Percentiles rank a stretch among this genome's conserved stretches.
Evolutionary conservation across 2,797 vertebrate species (phyloP).

Genomic region (Gadopsis marmoratus): DNA sequence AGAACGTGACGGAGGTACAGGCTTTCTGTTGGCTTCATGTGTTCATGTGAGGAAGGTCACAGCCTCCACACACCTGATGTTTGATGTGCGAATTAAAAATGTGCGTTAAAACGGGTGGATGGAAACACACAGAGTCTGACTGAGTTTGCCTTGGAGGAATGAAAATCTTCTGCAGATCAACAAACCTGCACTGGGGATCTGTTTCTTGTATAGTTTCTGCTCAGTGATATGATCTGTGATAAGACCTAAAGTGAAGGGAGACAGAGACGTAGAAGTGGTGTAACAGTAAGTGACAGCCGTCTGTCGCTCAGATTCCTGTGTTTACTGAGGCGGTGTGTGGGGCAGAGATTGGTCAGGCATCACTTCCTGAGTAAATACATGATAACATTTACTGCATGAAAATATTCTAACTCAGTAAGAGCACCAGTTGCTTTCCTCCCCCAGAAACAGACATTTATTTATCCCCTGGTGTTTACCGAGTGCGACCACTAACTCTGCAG

Average conservation of each 20-base stretch:
- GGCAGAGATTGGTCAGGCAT: constrained; percentile 37
- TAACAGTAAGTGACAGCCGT: neutral
- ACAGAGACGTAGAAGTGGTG: neutral
- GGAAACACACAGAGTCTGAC: no score
- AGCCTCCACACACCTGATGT: no score
- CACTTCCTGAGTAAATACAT: constrained; percentile 41
- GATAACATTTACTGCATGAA: constrained; percentile 53
- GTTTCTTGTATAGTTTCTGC: no score
- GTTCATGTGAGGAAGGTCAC: no score
- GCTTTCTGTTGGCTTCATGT: no score
- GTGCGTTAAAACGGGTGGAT: no score
- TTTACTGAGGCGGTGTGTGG: constrained; percentile 13
- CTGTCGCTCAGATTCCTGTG: constrained; percentile 20
- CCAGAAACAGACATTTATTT: constrained; percentile 24
- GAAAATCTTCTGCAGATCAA: no score
- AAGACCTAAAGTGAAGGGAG: neutral
- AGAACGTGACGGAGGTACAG: no score
- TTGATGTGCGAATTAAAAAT: no score
- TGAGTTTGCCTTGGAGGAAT: no score
- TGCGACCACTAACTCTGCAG: constrained; percentile 9
- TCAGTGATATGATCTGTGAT: no score
- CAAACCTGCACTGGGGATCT: no score
- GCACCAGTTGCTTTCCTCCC: neutral
- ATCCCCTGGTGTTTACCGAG: neutral
- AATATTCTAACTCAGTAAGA: constrained; percentile 31